Evolutionary conservation across 2,797 vertebrate species (phyloP).

Genomic region (Apodemus agrarius): DNA sequence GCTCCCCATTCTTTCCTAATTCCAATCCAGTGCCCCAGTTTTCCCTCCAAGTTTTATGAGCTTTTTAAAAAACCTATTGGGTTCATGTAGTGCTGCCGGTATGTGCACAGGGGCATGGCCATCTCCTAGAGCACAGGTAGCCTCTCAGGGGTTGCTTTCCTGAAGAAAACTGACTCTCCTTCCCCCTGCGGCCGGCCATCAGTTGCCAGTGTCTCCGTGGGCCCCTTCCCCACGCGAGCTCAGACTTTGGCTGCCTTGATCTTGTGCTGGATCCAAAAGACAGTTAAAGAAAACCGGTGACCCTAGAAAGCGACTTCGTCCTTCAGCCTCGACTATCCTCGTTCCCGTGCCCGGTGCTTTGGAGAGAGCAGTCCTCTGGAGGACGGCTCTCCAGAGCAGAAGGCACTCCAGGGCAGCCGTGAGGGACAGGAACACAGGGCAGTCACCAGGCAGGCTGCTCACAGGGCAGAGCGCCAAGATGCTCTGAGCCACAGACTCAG

Average conservation of each 20-base stretch:
- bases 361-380: not conserved
- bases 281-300: not conserved
- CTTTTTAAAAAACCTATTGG: not conserved
- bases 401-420: not conserved
- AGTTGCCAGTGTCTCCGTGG: too few species aligned
- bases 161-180: not conserved
- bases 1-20: too few species aligned
- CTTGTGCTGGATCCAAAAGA: not conserved
- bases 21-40: too few species aligned
- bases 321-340: not conserved
- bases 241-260: not conserved
- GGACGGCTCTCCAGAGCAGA: not conserved
- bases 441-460: not conserved
- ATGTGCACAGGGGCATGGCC: not conserved
- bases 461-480: not conserved
- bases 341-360: not conserved
- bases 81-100: too few species aligned
- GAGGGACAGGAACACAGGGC: not conserved
- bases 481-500: not conserved
- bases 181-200: too few species aligned
- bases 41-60: not conserved
- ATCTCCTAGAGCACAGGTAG: not conserved
- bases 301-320: not conserved
- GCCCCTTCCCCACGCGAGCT: not conserved
- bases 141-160: not conserved